Base-by-base conservation (phyloP, 1,140 invertebrate genomes). In the Rhynchophorus ferrugineus region DNA sequence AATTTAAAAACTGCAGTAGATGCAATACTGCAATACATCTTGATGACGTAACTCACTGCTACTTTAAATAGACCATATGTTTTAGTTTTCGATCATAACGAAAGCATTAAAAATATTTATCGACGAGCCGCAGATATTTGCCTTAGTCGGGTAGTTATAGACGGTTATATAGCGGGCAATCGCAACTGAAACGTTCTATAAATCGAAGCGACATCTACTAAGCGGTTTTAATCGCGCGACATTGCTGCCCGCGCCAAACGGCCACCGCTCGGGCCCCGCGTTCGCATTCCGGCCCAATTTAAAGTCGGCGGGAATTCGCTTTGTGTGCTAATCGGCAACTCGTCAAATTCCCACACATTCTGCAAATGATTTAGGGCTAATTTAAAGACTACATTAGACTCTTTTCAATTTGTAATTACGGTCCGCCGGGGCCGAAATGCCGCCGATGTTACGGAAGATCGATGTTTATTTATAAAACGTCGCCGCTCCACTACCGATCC, bases 341-440 rank as follows among this genome's bases (percentile, higher is more conserved):
- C 50, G 20, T 46, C 50, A 52, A 52, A 45, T 45, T 45, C 50
- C 50, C 22, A 35, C 50, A 39, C 50, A 52, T 52, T 52, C 50
- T 39, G 36, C 50, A 52, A 52, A 52, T 52, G 43, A 52, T 52
- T 38, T 39, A 24, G 37, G 38, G 43, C 50, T 54, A 54, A 54
- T 54, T 47, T 42, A 54, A 54, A 54, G 51, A 54, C 11, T 54
- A 54, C 37, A 54, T 54, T 47, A 54, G 19, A 43, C 9, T 39
- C 29, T 54, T 54, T 54, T 54, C 51, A 54, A 54, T 54, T 54
- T 54, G 51, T 54, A 54, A 54, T 54, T 54, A 54, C 51, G 9
- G 36, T 36, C 34, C 13, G 14, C n/a, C 29, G 21, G 19, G 13
- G 16, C 21, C 21, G 38, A 22, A 41, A 35, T 24, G 24, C 43